phyloP scores from a whole-genome alignment of 2,113 vertebrate species.

The Hepsetus odoe region DNA sequence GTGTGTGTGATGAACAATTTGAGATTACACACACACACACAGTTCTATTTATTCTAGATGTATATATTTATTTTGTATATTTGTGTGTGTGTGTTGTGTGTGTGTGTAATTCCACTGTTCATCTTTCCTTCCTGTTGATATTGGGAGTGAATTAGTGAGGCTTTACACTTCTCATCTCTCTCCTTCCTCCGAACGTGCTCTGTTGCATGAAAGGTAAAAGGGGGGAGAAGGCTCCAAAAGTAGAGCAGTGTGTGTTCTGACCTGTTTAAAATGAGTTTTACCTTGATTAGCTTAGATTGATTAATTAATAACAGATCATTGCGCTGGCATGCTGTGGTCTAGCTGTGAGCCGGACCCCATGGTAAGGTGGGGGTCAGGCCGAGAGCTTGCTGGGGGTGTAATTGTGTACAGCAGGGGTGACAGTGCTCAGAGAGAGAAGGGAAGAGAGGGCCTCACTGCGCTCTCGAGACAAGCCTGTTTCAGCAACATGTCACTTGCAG shows the following conservation, averaged over 20 bases:
- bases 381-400: slow-evolving; percentile 58
- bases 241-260: slow-evolving; percentile 62
- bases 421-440: slow-evolving; percentile 37
- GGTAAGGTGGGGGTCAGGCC: slow-evolving; percentile 47
- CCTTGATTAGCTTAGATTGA: slow-evolving; percentile 64
- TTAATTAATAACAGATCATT: slow-evolving; percentile 65
- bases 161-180: not conserved
- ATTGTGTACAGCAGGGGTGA: slow-evolving; percentile 57
- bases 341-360: slow-evolving; percentile 48
- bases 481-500: slow-evolving; percentile 46
- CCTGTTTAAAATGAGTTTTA: slow-evolving; percentile 61
- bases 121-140: not conserved
- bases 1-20: no score
- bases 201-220: slow-evolving; percentile 23
- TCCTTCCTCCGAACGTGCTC: not conserved
- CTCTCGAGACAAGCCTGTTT: slow-evolving; percentile 57
- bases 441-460: slow-evolving; percentile 48
- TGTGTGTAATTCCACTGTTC: no score
- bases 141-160: no score
- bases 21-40: no score
- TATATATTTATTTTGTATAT: no score
- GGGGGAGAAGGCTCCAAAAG: slow-evolving; percentile 31
- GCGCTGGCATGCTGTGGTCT: slow-evolving; percentile 59
- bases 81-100: no score
- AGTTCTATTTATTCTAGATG: no score